Conservation (phyloP, 2,113 vertebrate species). For the Cranoglanis bouderius region DNA sequence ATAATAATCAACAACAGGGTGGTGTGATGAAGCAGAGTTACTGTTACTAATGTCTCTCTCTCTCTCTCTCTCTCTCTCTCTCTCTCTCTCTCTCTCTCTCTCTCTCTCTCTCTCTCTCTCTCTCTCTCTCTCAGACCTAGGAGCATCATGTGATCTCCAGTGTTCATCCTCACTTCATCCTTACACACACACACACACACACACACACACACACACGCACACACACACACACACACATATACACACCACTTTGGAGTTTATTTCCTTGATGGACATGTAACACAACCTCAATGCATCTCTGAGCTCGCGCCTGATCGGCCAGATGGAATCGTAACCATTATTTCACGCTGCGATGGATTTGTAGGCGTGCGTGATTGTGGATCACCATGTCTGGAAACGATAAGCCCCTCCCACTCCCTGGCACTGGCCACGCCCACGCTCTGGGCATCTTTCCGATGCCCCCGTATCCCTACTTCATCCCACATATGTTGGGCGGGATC, state of each 20-base stretch:
- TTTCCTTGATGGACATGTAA: neutral
- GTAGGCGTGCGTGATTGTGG: neutral
- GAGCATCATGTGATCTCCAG: conserved; percentile 41
- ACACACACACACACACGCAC: neutral
- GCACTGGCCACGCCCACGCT: neutral
- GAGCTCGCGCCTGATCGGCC: neutral
- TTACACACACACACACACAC: conserved; percentile 18
- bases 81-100: neutral
- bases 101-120: neutral
- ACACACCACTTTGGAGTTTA: conserved; percentile 1
- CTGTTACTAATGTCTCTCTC: neutral
- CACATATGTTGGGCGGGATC: conserved; percentile 90
- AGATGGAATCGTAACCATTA: conserved; percentile 6
- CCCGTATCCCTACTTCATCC: conserved; percentile 95
- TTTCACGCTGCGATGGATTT: conserved; percentile 7
- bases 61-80: neutral
- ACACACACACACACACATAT: conserved; percentile 1
- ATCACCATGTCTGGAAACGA: conserved; percentile 91
- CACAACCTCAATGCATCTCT: conserved; percentile 10
- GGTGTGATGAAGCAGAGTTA: neutral
- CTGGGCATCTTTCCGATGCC: conserved; percentile 84
- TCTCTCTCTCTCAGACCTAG: neutral
- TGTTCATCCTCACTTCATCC: neutral
- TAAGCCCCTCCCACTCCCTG: conserved; percentile 77
- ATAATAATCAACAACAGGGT: neutral